Evolutionary conservation across 2,797 vertebrate species (phyloP).

Genomic region (Pseudochaenichthys georgianus): DNA sequence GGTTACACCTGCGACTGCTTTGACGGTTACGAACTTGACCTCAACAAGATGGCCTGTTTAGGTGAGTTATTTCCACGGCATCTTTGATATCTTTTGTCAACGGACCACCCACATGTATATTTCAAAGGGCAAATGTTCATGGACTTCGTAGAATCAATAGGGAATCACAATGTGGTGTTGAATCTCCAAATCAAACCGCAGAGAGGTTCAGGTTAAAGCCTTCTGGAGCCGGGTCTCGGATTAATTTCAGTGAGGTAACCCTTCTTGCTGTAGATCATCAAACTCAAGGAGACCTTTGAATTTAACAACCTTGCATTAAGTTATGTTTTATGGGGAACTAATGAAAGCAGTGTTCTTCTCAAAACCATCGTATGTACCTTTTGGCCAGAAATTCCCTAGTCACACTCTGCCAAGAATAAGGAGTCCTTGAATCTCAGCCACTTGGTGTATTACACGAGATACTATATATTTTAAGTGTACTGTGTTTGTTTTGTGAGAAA

Average conservation of each 20-base stretch:
- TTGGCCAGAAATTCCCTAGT: slow-evolving; percentile 58
- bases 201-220: slow-evolving; percentile 45
- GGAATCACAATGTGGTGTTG: slow-evolving; percentile 37
- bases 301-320: slow-evolving; percentile 69
- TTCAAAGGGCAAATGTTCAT: slow-evolving; percentile 31
- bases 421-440: slow-evolving; percentile 72
- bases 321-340: slow-evolving; percentile 72
- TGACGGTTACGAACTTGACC: slow-evolving; percentile 84
- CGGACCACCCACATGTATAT: slow-evolving; percentile 30
- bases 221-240: slow-evolving; percentile 47
- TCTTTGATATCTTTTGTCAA: not conserved
- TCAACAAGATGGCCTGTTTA: slow-evolving; percentile 79
- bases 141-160: slow-evolving; percentile 37
- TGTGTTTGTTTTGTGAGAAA: slow-evolving; percentile 73
- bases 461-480: slow-evolving; percentile 66
- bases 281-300: slow-evolving; percentile 62
- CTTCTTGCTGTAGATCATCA: slow-evolving; percentile 54
- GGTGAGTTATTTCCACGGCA: slow-evolving; percentile 56
- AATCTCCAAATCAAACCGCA: slow-evolving; percentile 48
- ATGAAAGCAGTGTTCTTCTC: slow-evolving; percentile 67
- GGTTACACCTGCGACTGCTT: slow-evolving; percentile 89
- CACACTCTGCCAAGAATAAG: slow-evolving; percentile 64
- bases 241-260: slow-evolving; percentile 64
- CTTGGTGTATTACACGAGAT: slow-evolving; percentile 60
- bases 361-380: slow-evolving; percentile 54